Percentiles rank a stretch among this genome's conserved stretches.
These are phyloP conservation scores for Sinocyclocheilus maitianheensis DNA, from an alignment of 2,113 vertebrate species.

Conservation along the genomic window DNA sequence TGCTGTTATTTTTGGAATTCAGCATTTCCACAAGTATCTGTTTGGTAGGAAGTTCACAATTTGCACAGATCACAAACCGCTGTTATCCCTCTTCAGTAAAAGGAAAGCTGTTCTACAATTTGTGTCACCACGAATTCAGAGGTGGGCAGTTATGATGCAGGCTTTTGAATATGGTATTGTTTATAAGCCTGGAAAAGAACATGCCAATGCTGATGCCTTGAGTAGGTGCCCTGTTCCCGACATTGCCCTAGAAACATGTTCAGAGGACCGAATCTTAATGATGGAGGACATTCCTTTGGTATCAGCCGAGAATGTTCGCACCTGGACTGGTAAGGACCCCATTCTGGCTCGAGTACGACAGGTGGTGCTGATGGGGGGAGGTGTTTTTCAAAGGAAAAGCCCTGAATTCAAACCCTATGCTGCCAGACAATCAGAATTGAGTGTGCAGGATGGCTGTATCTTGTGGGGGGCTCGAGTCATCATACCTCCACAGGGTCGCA, in stretches of 20 bases:
- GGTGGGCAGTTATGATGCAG: constrained; percentile 33
- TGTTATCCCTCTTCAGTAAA: not conserved
- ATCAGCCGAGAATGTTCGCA: too few species aligned
- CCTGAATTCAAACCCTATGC: too few species aligned
- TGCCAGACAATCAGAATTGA: too few species aligned
- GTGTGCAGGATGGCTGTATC: too few species aligned
- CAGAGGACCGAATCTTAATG: not conserved
- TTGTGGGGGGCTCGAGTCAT: too few species aligned
- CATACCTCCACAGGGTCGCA: too few species aligned
- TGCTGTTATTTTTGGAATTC: not conserved
- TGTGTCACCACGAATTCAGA: not conserved
- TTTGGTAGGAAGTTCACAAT: not conserved
- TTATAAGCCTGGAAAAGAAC: constrained; percentile 43
- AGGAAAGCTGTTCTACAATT: not conserved
- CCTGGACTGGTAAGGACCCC: too few species aligned
- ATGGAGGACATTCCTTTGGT: not conserved
- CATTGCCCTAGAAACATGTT: not conserved
- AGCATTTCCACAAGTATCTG: not conserved
- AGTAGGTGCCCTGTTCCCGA: not conserved
- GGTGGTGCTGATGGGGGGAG: too few species aligned
- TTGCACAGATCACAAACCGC: not conserved
- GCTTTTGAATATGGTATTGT: constrained; percentile 46
- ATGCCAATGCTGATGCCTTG: constrained; percentile 13
- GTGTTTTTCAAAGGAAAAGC: too few species aligned
- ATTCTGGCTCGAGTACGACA: too few species aligned